Base-by-base conservation (phyloP, 2,797 vertebrate genomes). In the Kryptopterus vitreolus region DNA sequence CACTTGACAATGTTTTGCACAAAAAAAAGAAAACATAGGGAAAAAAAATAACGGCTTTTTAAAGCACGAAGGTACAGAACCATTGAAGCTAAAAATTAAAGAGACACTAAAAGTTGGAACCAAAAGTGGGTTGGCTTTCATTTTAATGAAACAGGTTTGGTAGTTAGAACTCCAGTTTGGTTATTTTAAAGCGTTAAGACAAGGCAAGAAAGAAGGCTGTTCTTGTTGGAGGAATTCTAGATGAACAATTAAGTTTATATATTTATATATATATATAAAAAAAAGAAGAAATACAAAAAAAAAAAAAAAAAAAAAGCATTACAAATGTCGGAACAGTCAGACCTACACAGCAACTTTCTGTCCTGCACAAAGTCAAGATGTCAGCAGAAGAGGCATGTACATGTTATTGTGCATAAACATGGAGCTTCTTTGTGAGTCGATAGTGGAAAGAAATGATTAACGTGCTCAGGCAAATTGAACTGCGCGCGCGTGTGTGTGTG, bases 161-260 rank as follows among this genome's bases (percentile, higher is more conserved):
- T 96, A 95, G 94, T 95, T 94, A 94, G 91, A 95, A 95, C 94
- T 96, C 93, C 95, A 95, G 95, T 97, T 97, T 98, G 96, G 96
- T 96, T 97, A 95, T 91, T 97, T 98, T 97, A 98, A 98, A 98
- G 96, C 96, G 94, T 98, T 97, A 97, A 97, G 96, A 97, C 96
- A 97, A 98, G 96, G 96, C 95, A 96, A 96, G 94, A 96, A 95
- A 97, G 94, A 97, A 98, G 96, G 96, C 95, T 95, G 95, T 92
- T 96, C 94, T 92, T 88, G 92, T 95, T 94, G 94, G 94, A 96
- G 93, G 93, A 94, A 94, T 91, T 94, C 94, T 94, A 95, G 91
- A 94, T 94, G 94, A 94, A 90, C 94, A 91, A 92, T 92, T 93
- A 53, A 65, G 26, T 38, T 57, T 90, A 92, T n/a, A n/a, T n/a